Base-by-base conservation (phyloP, 2,888 invertebrate genomes). In the Drosophila subquinaria region DNA sequence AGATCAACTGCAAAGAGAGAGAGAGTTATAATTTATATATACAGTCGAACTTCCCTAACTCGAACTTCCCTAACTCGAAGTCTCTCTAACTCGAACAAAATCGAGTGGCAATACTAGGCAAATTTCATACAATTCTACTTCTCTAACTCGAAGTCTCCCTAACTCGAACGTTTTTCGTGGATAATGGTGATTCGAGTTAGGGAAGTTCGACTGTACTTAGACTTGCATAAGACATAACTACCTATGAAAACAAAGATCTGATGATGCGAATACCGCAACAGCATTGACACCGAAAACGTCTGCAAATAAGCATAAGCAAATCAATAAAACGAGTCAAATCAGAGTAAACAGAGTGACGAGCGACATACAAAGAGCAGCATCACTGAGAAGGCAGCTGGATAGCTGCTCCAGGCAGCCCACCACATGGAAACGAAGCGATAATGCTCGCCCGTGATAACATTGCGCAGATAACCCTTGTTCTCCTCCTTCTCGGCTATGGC, bases 221-320 rank as follows among this genome's bases (percentile, higher is more conserved):
- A 33, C 6, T 8, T 45, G 13, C 8, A 3, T 0, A 0, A 5
- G n/a, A 6, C 23, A 17, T 23, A 20, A 15, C 27, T 47, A 98
- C 98, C 98, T 89, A 99, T 99, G 92, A 99, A 99, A 73, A 99
- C 96, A 94, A 99, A 99, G 91, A 99, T 99, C 94, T 99, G 99
- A 93, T 99, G 99, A 94, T 99, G 99, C 11, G 99, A 99, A 93
- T 99, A 99, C 56, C 99, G 96, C 85, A 99, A 94, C 85, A 99
- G 94, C 97, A 99, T 99, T 47, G 99, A 99, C 89, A 99, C 98
- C 50, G 98, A 98, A 78, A 99, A 97, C 33, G 99, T 99, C 99
- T 99, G 95, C 69, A 97, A 96, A 97, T 94, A 98, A 98, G 94
- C 98, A 94, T n/a, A 98, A 98, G 98, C 73, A 98, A 96, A 93